Conservation (phyloP, 1,140 invertebrate species). For the Pseudomyrmex gracilis region DNA sequence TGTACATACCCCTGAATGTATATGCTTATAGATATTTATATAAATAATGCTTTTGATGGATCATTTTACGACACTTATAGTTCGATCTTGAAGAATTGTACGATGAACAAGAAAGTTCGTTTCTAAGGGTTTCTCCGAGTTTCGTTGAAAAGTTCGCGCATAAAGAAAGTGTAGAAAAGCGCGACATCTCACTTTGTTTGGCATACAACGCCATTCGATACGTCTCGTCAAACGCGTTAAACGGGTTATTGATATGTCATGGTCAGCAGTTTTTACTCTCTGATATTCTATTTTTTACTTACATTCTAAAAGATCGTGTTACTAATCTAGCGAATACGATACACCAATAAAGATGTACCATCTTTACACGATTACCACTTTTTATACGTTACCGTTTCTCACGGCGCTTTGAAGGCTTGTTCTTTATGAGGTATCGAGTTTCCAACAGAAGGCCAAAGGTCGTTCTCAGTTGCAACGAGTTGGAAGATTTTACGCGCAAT, state of each 20-base stretch:
- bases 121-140: conserved; percentile 13
- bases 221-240: conserved; percentile 1
- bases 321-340: neutral
- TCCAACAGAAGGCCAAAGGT: conserved; percentile 47
- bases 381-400: conserved; percentile 25
- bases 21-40: neutral
- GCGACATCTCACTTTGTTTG: neutral
- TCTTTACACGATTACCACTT: neutral
- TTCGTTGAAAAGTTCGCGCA: conserved; percentile 43
- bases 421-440: conserved; percentile 40
- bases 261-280: neutral
- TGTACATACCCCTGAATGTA: no score
- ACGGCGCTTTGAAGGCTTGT: neutral
- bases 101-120: conserved; percentile 30
- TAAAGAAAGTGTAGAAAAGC: neutral
- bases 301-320: neutral
- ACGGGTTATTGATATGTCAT: neutral
- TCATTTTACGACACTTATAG: conserved; percentile 16
- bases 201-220: neutral
- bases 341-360: neutral
- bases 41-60: neutral
- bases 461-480: conserved; percentile 3
- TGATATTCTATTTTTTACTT: neutral
- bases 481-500: conserved; percentile 30
- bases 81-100: conserved; percentile 32